Conservation (phyloP, 2,888 invertebrate species). For the Sycophila texana region DNA sequence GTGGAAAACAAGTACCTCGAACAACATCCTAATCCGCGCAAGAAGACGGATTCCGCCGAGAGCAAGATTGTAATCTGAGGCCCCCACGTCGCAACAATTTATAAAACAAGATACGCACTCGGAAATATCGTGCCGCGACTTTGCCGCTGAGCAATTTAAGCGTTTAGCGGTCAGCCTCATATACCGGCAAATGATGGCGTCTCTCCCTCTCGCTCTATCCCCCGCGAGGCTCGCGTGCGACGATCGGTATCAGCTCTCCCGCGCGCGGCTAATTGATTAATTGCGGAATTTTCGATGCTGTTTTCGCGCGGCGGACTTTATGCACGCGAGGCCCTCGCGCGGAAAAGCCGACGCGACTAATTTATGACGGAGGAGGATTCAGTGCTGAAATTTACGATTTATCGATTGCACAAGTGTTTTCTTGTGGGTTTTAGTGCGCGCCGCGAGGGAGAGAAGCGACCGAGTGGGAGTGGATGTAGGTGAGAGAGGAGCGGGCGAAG, state of each 20-base stretch:
- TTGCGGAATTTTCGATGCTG: conserved; percentile 43
- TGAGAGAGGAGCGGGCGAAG: conserved; percentile 2
- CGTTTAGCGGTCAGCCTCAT: conserved; percentile 34
- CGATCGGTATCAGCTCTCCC: conserved; percentile 37
- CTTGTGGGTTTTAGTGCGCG: conserved; percentile 32
- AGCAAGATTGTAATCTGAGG: conserved; percentile 11
- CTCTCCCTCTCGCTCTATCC: background rate
- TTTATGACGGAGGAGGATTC: conserved; percentile 43
- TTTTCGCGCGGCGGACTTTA: conserved; percentile 23
- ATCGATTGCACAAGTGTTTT: conserved; percentile 57
- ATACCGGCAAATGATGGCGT: conserved; percentile 15
- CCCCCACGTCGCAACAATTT: conserved; percentile 5
- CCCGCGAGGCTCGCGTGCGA: background rate
- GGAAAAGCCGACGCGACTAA: conserved; percentile 37
- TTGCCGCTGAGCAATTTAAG: background rate
- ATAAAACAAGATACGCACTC: conserved; percentile 12
- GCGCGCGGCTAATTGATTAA: conserved; percentile 55
- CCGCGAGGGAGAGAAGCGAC: background rate
- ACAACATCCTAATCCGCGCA: background rate
- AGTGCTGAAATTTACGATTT: conserved; percentile 55
- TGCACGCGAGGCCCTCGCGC: background rate
- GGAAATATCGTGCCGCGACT: background rate
- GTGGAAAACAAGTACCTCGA: background rate
- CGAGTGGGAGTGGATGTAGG: conserved; percentile 13
- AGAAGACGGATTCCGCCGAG: conserved; percentile 3